Evolutionary conservation across 2,888 invertebrate genomes (phyloP).

Genomic region (Heliconius cydno): DNA sequence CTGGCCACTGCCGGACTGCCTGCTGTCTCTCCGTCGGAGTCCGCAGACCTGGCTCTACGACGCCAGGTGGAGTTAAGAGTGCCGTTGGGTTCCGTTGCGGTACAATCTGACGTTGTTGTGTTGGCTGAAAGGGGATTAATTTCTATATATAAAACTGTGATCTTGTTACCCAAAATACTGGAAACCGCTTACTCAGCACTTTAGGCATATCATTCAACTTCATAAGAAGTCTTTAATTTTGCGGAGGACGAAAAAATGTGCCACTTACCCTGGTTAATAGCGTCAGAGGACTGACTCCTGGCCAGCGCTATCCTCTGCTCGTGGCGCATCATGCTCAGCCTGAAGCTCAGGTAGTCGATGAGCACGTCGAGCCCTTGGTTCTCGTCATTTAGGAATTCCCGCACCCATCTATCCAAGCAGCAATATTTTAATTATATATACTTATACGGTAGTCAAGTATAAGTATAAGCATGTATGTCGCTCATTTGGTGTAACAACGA

Average conservation of each 20-base stretch:
- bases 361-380: conserved; percentile 98
- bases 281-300: conserved; percentile 90
- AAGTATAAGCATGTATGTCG: too few species aligned
- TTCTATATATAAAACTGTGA: too few species aligned
- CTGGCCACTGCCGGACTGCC: conserved; percentile 74
- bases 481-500: too few species aligned
- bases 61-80: conserved; percentile 72
- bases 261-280: conserved; percentile 82
- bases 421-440: background rate
- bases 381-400: conserved; percentile 97
- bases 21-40: conserved; percentile 68
- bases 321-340: conserved; percentile 96
- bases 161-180: too few species aligned
- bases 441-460: background rate
- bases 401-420: conserved; percentile 91
- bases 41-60: conserved; percentile 69
- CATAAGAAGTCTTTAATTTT: too few species aligned
- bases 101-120: conserved; percentile 77
- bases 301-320: conserved; percentile 92
- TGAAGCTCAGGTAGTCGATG: conserved; percentile 98
- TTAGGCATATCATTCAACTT: too few species aligned
- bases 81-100: conserved; percentile 62
- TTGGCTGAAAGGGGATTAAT: conserved; percentile 61
- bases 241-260: too few species aligned
- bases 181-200: too few species aligned